phyloP scores from a whole-genome alignment of 2,888 invertebrate genomes.

The Ophion ventricosus region DNA sequence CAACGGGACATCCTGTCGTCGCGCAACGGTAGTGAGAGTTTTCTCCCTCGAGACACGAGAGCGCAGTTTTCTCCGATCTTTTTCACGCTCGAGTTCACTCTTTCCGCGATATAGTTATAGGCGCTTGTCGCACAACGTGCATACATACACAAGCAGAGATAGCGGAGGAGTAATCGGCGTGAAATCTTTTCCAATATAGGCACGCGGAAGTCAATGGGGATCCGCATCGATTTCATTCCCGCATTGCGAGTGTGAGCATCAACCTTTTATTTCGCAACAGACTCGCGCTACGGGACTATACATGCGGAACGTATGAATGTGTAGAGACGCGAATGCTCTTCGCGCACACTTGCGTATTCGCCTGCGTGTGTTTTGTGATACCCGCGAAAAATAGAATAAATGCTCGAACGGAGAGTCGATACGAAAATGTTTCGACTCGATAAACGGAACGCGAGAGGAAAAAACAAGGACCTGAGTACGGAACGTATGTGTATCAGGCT shows the following conservation, averaged over 20 bases:
- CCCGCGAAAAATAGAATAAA: conserved; percentile 61
- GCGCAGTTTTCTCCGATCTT: conserved; percentile 57
- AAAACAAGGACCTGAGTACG: not conserved
- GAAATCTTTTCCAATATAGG: conserved; percentile 65
- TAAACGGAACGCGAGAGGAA: conserved; percentile 46
- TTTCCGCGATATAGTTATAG: conserved; percentile 37
- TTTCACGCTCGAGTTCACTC: conserved; percentile 53
- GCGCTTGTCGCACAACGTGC: not conserved
- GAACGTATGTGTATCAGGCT: not conserved
- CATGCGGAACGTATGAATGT: conserved; percentile 17
- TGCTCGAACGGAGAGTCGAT: conserved; percentile 55
- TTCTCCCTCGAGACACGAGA: conserved; percentile 51
- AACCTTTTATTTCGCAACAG: conserved; percentile 58
- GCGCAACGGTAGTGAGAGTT: conserved; percentile 42
- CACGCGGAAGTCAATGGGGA: conserved; percentile 60
- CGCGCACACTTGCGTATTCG: conserved; percentile 9
- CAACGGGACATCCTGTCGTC: conserved; percentile 47
- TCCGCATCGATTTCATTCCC: conserved; percentile 62
- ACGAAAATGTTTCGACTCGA: conserved; percentile 62
- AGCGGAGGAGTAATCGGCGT: conserved; percentile 64
- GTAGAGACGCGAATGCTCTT: conserved; percentile 28
- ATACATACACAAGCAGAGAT: conserved; percentile 12
- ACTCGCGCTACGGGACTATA: conserved; percentile 28
- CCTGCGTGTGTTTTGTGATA: not conserved
- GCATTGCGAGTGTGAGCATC: conserved; percentile 44